Base-by-base conservation (phyloP, 2,113 vertebrate species). In the Lota lota region DNA sequence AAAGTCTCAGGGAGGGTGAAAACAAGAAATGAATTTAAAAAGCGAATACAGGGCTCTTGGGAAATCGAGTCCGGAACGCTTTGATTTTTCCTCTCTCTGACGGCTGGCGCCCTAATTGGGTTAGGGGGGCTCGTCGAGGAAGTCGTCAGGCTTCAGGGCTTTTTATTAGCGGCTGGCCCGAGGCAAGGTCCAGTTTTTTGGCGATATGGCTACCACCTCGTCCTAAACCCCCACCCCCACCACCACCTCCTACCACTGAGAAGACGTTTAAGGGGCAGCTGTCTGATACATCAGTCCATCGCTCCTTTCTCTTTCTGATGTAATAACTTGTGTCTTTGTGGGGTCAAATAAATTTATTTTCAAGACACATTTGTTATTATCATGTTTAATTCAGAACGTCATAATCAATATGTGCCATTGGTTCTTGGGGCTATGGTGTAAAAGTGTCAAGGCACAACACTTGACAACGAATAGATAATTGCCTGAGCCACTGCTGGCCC, bases 241-340 rank as follows among this genome's bases (percentile, higher is more conserved):
- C 61, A 1, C 66, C 77, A 76, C 73, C 78, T 83, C 80, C 90
- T 89, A 88, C 85, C 87, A 64, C 40, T 10, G 40, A 22, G 82
- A 90, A 89, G 85, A 76, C 74, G 65, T 87, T 88, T 83, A 88
- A 79, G 75, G 87, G 87, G 86, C 85, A 89, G 84, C 86, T 91
- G 83, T 70, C 77, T 73, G 74, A 89, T 82, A 70, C 90, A 82
- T 85, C 84, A 85, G 68, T 78, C 83, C 71, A 79, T 47, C 40
- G 40, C 40, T 47, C 8, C 40, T 47, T 47, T 47, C 40, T 12
- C 40, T 47, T 47, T 47, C 40, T 12, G 84, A 79, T 86, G 82
- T 77, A 74, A 80, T 83, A 81, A 69, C 68, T 67, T 61, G 64
- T 73, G 73, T 33, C 28, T 47, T 74, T 83, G 72, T 73, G 76